Base-by-base conservation (phyloP, 2,113 vertebrate species). In the Struthio camelus region DNA sequence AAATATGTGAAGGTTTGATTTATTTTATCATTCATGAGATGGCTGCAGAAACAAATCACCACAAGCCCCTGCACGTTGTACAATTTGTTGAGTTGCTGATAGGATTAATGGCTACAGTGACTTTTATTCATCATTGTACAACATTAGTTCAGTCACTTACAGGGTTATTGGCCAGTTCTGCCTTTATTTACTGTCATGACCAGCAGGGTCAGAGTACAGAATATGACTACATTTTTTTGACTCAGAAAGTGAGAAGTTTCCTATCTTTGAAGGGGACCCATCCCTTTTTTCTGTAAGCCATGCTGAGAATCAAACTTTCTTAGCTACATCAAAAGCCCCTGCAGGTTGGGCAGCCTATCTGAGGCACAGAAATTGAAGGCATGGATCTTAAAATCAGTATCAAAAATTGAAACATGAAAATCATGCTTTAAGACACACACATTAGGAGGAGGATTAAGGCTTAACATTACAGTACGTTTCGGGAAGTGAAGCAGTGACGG, bases 321-420 rank as follows among this genome's bases (percentile, higher is more conserved):
- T 32, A 83, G 34, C 11, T 54, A 90, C 80, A 73, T 22, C 59
- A 83, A 88, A 87, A 42, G 11, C 5, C 19, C 14, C 58, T 2
- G 2, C 4, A 72, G 38, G 11, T 0, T 0, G 50, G 24, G 19
- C 27, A 65, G 30, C 34, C 40, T 34, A 6, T 30, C 40, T 32
- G 8, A 56, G 36, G 53, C 58, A 88, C 77, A 53, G 23, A 80
- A 83, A 80, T 1, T 48, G 40, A 89, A 94, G 46, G 38, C 6
- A 90, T 66, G 6, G 34, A 64, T 73, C 81, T 84, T 15, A 67
- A 91, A 79, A 73, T 25, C 66, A 79, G 27, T 64, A 76, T 64
- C 10, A 83, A 69, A 62, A 83, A 81, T 40, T 6, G 19, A 77
- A 85, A 61, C 18, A 22, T 7, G 14, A 69, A 24, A 25, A 80